Base-by-base conservation (phyloP, 2,113 vertebrate species). In the Terrapene triunguis region DNA sequence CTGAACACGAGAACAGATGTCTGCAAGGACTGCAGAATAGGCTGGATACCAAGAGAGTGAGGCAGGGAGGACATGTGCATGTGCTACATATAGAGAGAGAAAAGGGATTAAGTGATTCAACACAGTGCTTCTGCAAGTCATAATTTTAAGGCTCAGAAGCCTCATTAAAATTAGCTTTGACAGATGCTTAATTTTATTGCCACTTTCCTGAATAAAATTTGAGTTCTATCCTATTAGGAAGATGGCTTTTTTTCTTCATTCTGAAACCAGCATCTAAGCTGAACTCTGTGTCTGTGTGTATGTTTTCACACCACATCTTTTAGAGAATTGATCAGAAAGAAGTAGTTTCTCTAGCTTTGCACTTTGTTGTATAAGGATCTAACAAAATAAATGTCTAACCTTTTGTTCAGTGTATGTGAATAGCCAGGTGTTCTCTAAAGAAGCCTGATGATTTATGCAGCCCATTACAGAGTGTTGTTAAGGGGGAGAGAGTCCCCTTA, bases 91-190 rank as follows among this genome's bases (percentile, higher is more conserved):
- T 5, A n/a, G 0, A 19, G 42, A 74, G 80, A 92, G 91, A 79
- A 90, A 82, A 32, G 53, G 69, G 85, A 92, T 89, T 92, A 90
- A 91, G 44, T 38, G 62, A 87, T 83, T 93, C 72, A n/a, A 27
- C 59, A 1, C 38, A 42, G 55, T 11, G 51, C 59, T 76, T 47
- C 48, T 72, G 83, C 54, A 25, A 69, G 80, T 24, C 27, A 0
- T 89, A 62, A 96, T 91, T 95, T 81, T 62, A 53, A 57, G 53
- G 65, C 91, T 89, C 51, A 2, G 80, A 86, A 92, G 93, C 21
- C 89, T 89, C 88, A 44, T 95, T 93, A 87, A 93, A 95, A 95
- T 76, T 1, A 78, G 53, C 88, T 94, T 88, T 89, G 94, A 57
- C 76, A 53, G 69, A 38, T 90, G 84, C 84, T 92, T 95, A 48